Percentiles rank a stretch among this genome's conserved stretches.
Conservation (phyloP, 1,140 invertebrate species). For the Nymphalis io region DNA sequence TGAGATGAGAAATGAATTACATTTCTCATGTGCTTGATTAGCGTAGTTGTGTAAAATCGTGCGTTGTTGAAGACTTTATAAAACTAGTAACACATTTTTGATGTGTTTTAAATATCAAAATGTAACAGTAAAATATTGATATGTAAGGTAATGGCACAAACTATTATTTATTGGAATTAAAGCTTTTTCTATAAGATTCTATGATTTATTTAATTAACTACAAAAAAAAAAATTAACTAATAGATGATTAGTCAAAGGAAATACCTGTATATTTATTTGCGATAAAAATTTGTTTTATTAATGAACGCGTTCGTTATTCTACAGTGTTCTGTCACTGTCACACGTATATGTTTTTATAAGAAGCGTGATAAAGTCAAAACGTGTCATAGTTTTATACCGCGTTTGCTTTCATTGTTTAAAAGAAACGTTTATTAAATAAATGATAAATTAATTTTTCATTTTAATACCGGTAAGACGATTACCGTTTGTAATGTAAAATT, state of each 20-base stretch:
- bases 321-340: too few relatives aligned
- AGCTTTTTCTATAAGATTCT: constrained; percentile 20
- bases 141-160: constrained; percentile 35
- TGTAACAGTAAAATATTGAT: constrained; percentile 23
- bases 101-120: background rate
- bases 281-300: too few relatives aligned
- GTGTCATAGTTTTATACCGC: background rate
- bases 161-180: constrained; percentile 27
- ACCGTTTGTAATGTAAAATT: background rate
- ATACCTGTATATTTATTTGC: too few relatives aligned
- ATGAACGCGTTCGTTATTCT: too few relatives aligned
- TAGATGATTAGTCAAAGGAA: background rate
- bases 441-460: too few relatives aligned
- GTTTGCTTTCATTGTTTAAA: background rate
- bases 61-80: background rate
- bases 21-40: too few relatives aligned
- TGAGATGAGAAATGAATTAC: too few relatives aligned
- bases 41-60: background rate
- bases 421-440: too few relatives aligned
- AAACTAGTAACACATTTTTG: background rate
- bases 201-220: constrained; percentile 24
- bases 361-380: too few relatives aligned
- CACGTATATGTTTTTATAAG: too few relatives aligned
- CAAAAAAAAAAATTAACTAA: constrained; percentile 29
- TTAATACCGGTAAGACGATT: background rate